Conservation (phyloP, 2,888 invertebrate genomes). For the Unio delphinus region DNA sequence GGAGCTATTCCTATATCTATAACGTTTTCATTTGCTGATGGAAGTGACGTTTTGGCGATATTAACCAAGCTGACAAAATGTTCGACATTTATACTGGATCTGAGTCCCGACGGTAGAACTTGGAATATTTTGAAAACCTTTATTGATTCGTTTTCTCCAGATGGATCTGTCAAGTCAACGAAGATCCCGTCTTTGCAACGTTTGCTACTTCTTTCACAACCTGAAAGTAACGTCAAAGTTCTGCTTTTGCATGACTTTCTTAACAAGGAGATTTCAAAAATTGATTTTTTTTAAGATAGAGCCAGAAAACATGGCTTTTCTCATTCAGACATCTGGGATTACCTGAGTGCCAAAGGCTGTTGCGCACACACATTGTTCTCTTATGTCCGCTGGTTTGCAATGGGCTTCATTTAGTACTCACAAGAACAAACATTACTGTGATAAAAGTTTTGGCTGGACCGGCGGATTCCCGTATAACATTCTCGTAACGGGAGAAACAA, state of each 20-base stretch:
- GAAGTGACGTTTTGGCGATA: slow-evolving; percentile 1
- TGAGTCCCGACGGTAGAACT: slow-evolving; percentile 5
- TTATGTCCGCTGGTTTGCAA: too few relatives aligned
- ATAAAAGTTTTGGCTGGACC: too few relatives aligned
- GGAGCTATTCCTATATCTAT: slow-evolving; percentile 2
- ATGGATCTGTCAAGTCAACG: slow-evolving; percentile 4
- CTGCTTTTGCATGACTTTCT: neutral
- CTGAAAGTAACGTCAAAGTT: neutral
- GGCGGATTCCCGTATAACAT: too few relatives aligned
- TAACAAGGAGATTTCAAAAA: neutral
- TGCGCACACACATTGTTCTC: too few relatives aligned
- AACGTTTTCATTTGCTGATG: slow-evolving; percentile 2
- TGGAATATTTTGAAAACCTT: slow-evolving; percentile 13
- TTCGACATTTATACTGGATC: slow-evolving; percentile 15
- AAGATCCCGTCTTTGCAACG: neutral
- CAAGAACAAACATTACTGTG: too few relatives aligned
- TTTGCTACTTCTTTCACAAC: neutral
- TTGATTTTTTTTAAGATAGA: neutral
- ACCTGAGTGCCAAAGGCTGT: neutral
- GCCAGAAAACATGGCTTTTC: neutral
- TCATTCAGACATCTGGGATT: slow-evolving; percentile 6
- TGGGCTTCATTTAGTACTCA: too few relatives aligned
- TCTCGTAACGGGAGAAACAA: too few relatives aligned
- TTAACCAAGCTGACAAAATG: slow-evolving; percentile 7
- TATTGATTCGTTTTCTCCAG: neutral